phyloP scores from a whole-genome alignment of 2,797 vertebrate genomes.

The Psittacula echo region DNA sequence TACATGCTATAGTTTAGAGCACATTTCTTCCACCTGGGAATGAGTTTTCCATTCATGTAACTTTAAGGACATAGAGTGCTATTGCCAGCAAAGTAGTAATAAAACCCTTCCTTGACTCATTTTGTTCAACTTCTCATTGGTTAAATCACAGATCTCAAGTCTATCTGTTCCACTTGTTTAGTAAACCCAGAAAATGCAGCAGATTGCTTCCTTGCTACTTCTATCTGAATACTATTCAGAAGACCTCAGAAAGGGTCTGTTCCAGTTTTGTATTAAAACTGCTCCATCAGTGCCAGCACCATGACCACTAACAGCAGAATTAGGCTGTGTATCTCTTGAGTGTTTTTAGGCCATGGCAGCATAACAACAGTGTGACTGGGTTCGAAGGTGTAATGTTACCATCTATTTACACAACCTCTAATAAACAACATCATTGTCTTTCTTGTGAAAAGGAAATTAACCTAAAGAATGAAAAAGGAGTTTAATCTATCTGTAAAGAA shows the following conservation, averaged over 20 bases:
- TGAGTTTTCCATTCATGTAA: constrained; percentile 56
- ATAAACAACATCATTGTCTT: background rate
- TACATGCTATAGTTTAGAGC: constrained; percentile 42
- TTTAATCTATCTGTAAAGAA: background rate
- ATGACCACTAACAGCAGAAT: background rate
- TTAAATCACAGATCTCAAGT: constrained; percentile 19
- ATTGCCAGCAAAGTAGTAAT: constrained; percentile 55
- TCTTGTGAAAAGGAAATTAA: background rate
- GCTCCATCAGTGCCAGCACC: background rate
- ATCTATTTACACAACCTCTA: background rate
- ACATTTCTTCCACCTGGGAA: constrained; percentile 49
- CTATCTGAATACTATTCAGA: background rate
- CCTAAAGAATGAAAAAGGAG: background rate
- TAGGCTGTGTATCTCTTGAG: background rate
- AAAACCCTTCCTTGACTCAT: constrained; percentile 46
- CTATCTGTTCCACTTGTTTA: constrained; percentile 37
- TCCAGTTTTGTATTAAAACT: constrained; percentile 20
- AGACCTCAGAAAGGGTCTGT: background rate
- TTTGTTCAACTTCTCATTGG: constrained; percentile 43
- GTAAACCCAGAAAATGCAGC: constrained; percentile 9
- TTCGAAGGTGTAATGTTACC: background rate
- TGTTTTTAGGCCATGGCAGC: background rate
- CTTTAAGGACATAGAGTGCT: constrained; percentile 46
- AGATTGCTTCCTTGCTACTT: background rate
- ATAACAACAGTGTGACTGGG: background rate